Evolutionary conservation across 2,888 invertebrate species (phyloP).

Genomic region (Halictus quadricinctus): DNA sequence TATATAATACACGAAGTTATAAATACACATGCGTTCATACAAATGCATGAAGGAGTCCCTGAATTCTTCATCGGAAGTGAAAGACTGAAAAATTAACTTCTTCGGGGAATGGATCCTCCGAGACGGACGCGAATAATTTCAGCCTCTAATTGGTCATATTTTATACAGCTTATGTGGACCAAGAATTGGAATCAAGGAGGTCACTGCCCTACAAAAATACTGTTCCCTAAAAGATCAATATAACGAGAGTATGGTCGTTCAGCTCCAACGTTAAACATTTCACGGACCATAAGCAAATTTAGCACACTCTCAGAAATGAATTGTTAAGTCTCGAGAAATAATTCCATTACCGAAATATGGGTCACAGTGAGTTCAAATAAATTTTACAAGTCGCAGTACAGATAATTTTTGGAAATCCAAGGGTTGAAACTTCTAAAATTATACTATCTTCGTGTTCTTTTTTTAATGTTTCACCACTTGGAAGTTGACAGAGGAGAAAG

Average conservation of each 20-base stretch:
- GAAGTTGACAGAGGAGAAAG: not conserved
- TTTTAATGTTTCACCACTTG: not conserved
- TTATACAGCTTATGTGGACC: not conserved
- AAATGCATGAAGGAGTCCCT: not conserved
- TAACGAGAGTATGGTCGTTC: no score
- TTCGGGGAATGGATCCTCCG: not conserved
- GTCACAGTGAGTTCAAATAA: not conserved
- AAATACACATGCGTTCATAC: not conserved
- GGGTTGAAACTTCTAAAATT: no score
- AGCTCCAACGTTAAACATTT: no score
- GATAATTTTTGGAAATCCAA: no score
- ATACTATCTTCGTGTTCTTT: no score
- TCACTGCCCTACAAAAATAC: not conserved
- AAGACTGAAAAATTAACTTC: not conserved
- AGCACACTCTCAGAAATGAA: not conserved
- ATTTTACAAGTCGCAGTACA: not conserved
- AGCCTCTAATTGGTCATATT: not conserved
- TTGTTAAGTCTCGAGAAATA: not conserved
- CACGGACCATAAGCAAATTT: no score
- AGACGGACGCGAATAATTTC: not conserved
- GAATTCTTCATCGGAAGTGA: not conserved
- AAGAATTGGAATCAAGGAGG: no score
- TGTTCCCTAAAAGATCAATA: no score
- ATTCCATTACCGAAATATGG: not conserved
- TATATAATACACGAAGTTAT: not conserved